Evolutionary conservation across 2,888 invertebrate genomes (phyloP), one percentile per base, ranked within the genome.

Genomic region (Megalurothrips usitatus): DNA sequence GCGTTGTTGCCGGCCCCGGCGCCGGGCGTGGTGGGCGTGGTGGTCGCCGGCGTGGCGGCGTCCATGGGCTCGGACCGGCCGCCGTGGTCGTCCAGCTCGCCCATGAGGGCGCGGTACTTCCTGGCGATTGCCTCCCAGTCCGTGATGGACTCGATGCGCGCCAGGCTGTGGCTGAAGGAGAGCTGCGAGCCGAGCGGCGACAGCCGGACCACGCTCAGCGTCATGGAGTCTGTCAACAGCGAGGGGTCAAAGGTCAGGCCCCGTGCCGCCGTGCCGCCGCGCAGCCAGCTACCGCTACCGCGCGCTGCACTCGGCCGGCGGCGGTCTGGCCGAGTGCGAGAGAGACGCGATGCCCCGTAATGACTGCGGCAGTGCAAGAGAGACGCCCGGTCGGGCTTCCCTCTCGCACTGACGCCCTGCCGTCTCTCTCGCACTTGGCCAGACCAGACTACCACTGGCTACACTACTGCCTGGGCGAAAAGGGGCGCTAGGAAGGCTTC

Each of bases 101-200:
- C 92, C 83, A 92, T 90, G 14, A 96, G 88, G 0, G 94, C 93
- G 28, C 95, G 90, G 87, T 96, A 97, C 86, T 96, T 96, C 88
- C 94, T 94, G 34, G 96, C 94, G 82, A 96, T 96, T 3, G 93
- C 90, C 85, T 95, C 95, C 96, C 96, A 97, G 87, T 97, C 96
- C 1, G 95, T 94, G 11, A 96, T 95, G 85, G 94, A 95, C 86
- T 96, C 96, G 84, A 96, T 96, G 84, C 94, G 90, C 79, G 92
- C 93, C 0, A 84, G 83, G 80, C 92, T 91, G 83, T 93, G 92
- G 85, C 91, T 92, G 88, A 96, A 94, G 86, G 95, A 95, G 83
- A 95, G 88, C 86, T 95, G 95, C 0, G 95, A 95, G 48, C 96
- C 95, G 19, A 96, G 88, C 0, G 95, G 95, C 86, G 94, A 94